phyloP scores from a whole-genome alignment of 1,140 invertebrate species.

The Bicyclus anynana region DNA sequence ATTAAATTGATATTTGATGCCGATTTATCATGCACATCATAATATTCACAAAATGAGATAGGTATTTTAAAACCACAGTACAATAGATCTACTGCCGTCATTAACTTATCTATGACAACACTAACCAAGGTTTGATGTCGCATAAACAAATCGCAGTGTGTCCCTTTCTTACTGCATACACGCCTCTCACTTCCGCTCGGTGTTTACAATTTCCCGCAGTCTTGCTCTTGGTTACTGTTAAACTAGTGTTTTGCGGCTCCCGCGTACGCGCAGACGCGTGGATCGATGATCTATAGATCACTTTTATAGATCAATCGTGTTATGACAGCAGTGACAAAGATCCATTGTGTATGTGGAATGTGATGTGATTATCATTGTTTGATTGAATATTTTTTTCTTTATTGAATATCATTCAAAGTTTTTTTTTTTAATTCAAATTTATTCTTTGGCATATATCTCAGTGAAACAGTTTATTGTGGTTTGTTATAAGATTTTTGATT shows the following conservation, averaged over 20 bases:
- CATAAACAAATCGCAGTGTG: slow-evolving; percentile 40
- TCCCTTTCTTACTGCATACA: slow-evolving; percentile 34
- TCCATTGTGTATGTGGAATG: slow-evolving; percentile 22
- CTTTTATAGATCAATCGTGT: slow-evolving; percentile 29
- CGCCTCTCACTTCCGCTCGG: slow-evolving; percentile 30
- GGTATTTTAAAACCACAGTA: too few species aligned
- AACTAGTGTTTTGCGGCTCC: slow-evolving; percentile 34
- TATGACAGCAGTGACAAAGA: slow-evolving; percentile 17
- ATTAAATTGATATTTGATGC: too few species aligned
- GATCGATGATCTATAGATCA: slow-evolving; percentile 37
- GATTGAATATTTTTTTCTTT: slow-evolving; percentile 11
- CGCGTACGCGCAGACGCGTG: slow-evolving; percentile 35
- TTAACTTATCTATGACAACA: slow-evolving; percentile 19
- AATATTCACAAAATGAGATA: too few species aligned
- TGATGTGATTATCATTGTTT: slow-evolving; percentile 10
- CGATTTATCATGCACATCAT: too few species aligned
- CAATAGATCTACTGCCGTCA: neutral
- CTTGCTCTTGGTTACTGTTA: slow-evolving; percentile 2
- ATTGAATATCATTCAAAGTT: too few species aligned
- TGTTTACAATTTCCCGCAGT: slow-evolving; percentile 62
- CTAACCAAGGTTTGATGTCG: slow-evolving; percentile 26
- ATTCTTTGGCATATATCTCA: slow-evolving; percentile 10
- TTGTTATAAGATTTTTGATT: neutral
- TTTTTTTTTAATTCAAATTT: neutral
- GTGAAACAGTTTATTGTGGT: neutral